These are phyloP conservation scores for Xanthorhoe spadicearia DNA, from an alignment of 2,888 invertebrate species.

Conservation along the genomic window DNA sequence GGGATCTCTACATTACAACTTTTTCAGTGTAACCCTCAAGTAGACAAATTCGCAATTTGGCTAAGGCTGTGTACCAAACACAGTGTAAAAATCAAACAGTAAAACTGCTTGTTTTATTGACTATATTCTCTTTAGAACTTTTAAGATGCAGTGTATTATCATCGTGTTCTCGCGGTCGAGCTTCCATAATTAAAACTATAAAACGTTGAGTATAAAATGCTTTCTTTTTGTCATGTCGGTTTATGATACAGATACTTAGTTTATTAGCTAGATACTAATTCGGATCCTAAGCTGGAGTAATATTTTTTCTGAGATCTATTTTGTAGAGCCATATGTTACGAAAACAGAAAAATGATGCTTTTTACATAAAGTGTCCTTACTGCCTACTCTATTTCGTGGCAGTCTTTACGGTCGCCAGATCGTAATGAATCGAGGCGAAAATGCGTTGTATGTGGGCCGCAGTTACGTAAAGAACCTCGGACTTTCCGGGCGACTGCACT, in stretches of 20 bases:
- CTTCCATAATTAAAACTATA: too few relatives aligned
- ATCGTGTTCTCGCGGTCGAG: too few relatives aligned
- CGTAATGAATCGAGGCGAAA: constrained; percentile 65
- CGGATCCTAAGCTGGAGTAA: too few relatives aligned
- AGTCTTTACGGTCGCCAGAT: constrained; percentile 55
- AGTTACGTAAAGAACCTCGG: constrained; percentile 69
- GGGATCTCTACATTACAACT: constrained; percentile 42
- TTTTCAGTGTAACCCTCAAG: constrained; percentile 38
- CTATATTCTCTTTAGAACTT: not conserved
- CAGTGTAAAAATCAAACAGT: constrained; percentile 10
- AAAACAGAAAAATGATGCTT: too few relatives aligned
- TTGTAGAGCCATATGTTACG: too few relatives aligned
- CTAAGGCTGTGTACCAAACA: constrained; percentile 23
- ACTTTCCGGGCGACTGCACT: constrained; percentile 73
- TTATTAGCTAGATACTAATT: too few relatives aligned
- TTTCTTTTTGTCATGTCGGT: too few relatives aligned
- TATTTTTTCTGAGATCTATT: too few relatives aligned
- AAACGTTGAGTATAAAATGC: too few relatives aligned
- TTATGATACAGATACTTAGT: too few relatives aligned
- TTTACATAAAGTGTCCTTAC: constrained; percentile 16
- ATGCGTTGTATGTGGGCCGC: constrained; percentile 66
- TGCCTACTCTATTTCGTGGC: constrained; percentile 21
- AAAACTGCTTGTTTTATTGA: not conserved
- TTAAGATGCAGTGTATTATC: too few relatives aligned
- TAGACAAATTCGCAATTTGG: constrained; percentile 42